A percentile compares a stretch with the other conserved stretches of the same genome.
phyloP scores from a whole-genome alignment of 2,888 invertebrate genomes.

The Amphipoea oculea region DNA sequence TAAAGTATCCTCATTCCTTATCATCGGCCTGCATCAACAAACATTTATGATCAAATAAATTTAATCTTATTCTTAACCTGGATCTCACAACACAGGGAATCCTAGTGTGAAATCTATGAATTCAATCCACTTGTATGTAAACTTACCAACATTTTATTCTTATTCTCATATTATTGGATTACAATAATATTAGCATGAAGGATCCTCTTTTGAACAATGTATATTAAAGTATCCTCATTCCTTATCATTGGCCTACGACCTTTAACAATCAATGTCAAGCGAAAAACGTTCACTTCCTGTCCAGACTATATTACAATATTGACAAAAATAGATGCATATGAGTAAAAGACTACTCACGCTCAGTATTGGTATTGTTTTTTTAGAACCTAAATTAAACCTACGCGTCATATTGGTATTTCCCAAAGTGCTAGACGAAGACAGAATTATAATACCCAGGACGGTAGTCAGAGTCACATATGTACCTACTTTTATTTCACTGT shows the following conservation, averaged over 20 bases:
- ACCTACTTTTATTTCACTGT: not conserved
- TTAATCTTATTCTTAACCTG: too few relatives aligned
- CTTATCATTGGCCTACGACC: not conserved
- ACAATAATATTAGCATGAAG: not conserved
- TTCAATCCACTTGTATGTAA: not conserved
- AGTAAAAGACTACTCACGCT: not conserved
- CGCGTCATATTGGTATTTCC: constrained; percentile 15
- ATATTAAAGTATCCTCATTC: not conserved
- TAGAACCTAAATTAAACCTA: not conserved
- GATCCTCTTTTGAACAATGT: too few relatives aligned
- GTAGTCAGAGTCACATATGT: not conserved
- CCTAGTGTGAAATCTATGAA: not conserved
- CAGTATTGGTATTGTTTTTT: not conserved
- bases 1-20: too few relatives aligned
- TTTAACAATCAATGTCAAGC: constrained; percentile 25
- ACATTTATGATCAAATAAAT: too few relatives aligned
- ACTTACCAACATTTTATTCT: too few relatives aligned
- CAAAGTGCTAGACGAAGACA: constrained; percentile 14
- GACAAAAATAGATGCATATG: not conserved
- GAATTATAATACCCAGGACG: not conserved
- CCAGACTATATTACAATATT: constrained; percentile 2
- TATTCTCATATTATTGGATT: not conserved
- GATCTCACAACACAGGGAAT: not conserved
- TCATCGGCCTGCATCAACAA: too few relatives aligned
- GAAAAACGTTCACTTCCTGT: constrained; percentile 20